A percentile compares a stretch with the other conserved stretches of the same genome.
These are phyloP conservation scores for Isoperla grammatica DNA, from an alignment of 2,888 invertebrate species.

Conservation along the genomic window DNA sequence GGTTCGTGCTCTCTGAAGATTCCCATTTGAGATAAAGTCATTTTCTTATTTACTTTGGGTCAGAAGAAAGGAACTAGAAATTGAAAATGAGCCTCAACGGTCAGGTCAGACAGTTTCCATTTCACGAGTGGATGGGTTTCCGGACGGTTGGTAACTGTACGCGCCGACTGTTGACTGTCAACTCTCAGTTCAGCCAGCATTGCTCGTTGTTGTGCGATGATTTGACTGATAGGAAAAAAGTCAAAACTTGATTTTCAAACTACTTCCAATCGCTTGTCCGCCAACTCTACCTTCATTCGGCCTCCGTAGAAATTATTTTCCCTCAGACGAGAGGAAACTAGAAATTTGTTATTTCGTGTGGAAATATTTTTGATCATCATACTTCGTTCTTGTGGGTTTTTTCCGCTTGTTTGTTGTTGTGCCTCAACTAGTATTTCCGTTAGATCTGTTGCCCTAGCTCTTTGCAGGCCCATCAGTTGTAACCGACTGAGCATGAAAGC, in stretches of 20 bases:
- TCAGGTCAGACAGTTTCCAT: conserved; percentile 10
- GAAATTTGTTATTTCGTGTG: conserved; percentile 30
- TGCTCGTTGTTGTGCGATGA: conserved; percentile 15
- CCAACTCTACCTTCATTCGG: neutral
- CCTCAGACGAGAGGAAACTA: conserved; percentile 25
- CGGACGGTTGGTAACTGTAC: conserved; percentile 4
- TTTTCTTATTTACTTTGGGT: no score
- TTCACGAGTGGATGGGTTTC: conserved; percentile 13
- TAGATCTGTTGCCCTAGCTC: neutral
- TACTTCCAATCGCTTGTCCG: neutral
- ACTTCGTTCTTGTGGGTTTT: conserved; percentile 1
- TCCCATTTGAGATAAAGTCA: no score
- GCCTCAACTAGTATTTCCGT: neutral
- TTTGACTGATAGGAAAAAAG: conserved; percentile 14
- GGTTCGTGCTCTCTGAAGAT: no score
- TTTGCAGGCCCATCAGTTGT: neutral
- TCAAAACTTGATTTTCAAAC: conserved; percentile 16
- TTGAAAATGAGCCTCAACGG: no score
- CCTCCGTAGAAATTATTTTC: conserved; percentile 5
- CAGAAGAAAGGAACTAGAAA: no score
- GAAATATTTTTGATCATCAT: conserved; percentile 26
- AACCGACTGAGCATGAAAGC: conserved; percentile 9
- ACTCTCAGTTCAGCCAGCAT: neutral
- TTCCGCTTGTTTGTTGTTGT: conserved; percentile 8
- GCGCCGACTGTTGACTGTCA: neutral